Conservation (phyloP, 1,140 invertebrate genomes). For the Platorchestia sp. region DNA sequence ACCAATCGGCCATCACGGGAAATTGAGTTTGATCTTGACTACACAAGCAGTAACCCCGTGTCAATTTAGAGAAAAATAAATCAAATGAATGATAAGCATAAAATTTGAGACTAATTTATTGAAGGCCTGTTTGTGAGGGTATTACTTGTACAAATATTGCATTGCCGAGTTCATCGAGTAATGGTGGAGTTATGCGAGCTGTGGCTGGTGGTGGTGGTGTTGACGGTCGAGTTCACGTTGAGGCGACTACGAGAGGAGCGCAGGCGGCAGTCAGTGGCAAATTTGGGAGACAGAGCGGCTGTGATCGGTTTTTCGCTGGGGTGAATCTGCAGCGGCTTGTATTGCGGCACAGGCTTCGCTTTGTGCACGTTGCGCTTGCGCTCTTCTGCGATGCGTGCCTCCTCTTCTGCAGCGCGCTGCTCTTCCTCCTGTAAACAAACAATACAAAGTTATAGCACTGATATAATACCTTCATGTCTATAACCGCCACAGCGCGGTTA, state of each 20-base stretch:
- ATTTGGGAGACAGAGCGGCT: conserved; percentile 71
- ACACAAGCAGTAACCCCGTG: too few relatives aligned
- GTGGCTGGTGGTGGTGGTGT: background rate
- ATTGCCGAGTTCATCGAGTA: background rate
- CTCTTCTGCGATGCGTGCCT: conserved; percentile 70
- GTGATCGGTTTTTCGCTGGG: conserved; percentile 71
- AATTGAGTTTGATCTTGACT: too few relatives aligned
- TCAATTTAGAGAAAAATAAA: background rate
- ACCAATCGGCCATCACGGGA: background rate
- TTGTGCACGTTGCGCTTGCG: conserved; percentile 71
- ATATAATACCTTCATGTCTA: background rate
- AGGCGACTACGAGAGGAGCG: conserved; percentile 57
- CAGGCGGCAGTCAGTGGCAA: conserved; percentile 67
- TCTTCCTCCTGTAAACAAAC: conserved; percentile 63
- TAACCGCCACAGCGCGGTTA: too few relatives aligned
- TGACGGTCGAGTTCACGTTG: conserved; percentile 16
- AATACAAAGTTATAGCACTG: background rate
- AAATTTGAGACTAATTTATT: background rate
- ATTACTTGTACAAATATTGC: background rate
- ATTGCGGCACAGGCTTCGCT: conserved; percentile 71
- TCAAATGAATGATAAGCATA: background rate
- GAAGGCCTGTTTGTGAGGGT: background rate
- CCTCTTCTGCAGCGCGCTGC: conserved; percentile 69
- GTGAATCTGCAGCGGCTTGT: conserved; percentile 70
- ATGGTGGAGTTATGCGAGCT: background rate